Conservation (phyloP, 2,888 invertebrate species). For the Dicycla oo region DNA sequence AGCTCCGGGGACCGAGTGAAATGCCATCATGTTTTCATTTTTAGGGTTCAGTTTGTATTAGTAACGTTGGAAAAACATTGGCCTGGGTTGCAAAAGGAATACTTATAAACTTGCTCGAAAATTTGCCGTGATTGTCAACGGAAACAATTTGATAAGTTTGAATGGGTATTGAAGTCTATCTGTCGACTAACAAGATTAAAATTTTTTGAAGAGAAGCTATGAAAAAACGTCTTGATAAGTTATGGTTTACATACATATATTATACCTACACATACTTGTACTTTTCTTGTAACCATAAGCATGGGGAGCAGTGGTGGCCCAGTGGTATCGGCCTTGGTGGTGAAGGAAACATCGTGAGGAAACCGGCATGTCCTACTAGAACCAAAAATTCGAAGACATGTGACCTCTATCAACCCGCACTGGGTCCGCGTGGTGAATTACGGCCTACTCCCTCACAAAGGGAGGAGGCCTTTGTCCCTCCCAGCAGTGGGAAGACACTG, state of each 20-base stretch:
- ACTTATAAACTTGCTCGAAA: background rate
- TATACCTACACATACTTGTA: background rate
- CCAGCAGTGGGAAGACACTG: too few species aligned
- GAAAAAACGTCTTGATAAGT: background rate
- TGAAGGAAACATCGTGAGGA: too few species aligned
- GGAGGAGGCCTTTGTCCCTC: too few species aligned
- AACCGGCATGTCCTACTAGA: too few species aligned
- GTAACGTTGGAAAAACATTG: background rate
- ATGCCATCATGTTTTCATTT: conserved; percentile 88
- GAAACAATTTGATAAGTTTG: background rate
- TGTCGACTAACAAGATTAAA: background rate
- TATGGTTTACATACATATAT: background rate
- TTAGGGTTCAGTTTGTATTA: conserved; percentile 56
- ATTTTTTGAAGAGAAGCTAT: background rate
- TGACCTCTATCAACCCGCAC: too few species aligned
- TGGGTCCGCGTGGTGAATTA: too few species aligned
- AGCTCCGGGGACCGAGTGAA: conserved; percentile 84
- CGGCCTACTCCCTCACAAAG: too few species aligned
- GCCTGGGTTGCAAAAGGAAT: background rate
- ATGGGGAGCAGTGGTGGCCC: too few species aligned
- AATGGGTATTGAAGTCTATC: conserved; percentile 1
- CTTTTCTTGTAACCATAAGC: background rate
- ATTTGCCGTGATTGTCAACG: too few species aligned
- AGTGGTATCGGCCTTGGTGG: too few species aligned
- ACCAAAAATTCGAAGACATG: too few species aligned